A percentile compares a stretch with the other conserved stretches of the same genome.
These are phyloP conservation scores for Ormia ochracea DNA, from an alignment of 2,888 invertebrate genomes.

Conservation along the genomic window DNA sequence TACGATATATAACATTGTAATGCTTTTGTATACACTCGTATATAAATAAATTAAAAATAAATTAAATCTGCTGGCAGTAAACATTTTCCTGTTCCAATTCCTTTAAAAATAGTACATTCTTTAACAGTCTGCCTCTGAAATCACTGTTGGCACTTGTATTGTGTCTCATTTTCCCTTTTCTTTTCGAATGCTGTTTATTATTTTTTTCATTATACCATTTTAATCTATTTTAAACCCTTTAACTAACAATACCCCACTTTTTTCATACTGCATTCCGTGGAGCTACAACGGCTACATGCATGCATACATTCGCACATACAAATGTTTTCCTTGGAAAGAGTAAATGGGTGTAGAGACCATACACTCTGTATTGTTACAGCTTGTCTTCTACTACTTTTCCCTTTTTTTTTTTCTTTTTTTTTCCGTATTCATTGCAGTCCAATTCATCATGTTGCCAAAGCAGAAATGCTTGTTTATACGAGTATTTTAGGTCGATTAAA, in stretches of 20 bases:
- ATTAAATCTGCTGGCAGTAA: background rate
- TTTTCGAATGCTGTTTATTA: slow-evolving; percentile 21
- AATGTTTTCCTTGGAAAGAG: background rate
- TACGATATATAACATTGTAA: no score
- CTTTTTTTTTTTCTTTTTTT: slow-evolving; percentile 5
- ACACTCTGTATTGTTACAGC: slow-evolving; percentile 47
- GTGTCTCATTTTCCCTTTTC: slow-evolving; percentile 25
- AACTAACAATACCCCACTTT: slow-evolving; percentile 61
- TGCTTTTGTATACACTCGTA: no score
- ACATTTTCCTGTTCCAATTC: slow-evolving; percentile 13
- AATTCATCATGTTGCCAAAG: slow-evolving; percentile 63
- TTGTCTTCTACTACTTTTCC: slow-evolving; percentile 41
- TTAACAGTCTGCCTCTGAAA: slow-evolving; percentile 30
- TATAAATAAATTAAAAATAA: background rate
- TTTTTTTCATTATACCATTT: slow-evolving; percentile 59
- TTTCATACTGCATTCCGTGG: background rate
- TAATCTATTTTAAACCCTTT: slow-evolving; percentile 62
- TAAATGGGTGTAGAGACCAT: slow-evolving; percentile 9
- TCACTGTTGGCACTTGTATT: slow-evolving; percentile 58
- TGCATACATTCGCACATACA: background rate
- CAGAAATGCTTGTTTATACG: slow-evolving; percentile 58
- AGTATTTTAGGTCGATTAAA: slow-evolving; percentile 63
- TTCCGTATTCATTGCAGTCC: slow-evolving; percentile 54
- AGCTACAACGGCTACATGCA: background rate
- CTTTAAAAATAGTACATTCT: slow-evolving; percentile 1